Base-by-base conservation (phyloP, 2,888 invertebrate species). In the Monoplex corrugatus region DNA sequence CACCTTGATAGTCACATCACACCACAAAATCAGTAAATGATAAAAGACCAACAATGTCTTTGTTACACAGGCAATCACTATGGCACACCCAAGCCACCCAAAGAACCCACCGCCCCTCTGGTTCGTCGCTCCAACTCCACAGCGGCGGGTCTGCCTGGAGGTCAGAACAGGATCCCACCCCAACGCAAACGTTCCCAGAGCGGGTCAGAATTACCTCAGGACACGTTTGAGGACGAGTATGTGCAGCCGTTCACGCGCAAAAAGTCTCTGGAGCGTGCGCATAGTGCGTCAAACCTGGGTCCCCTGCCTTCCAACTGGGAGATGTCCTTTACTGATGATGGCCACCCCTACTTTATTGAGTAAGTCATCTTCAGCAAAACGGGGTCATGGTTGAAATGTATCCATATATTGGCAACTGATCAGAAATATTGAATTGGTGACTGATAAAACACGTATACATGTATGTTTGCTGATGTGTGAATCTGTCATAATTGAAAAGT, bases 271-370 rank as follows among this genome's bases (percentile, higher is more conserved):
- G 95, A 95, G 90, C 92, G 92, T 32, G 94, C 94, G 2, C 94
- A 94, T 68, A 94, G 94, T 90, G 84, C 92, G 16, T 92, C 92
- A n/a, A 93, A 93, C 82, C 96, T 99, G 89, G 99, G 99, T 35
- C 98, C 99, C 0, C 96, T 99, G 92, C 99, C 99, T 89, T 97
- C 97, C 6, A 99, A 99, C 97, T 99, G 99, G 99, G 99, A 99
- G 96, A 98, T 99, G 96, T 99, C 99, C 5, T 99, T 98, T 95
- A 99, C 99, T 23, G 99, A 99, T 92, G 98, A 98, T 91, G 99
- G 99, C 93, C 99, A 99, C 97, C 97, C 98, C 90, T 99, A 99
- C 96, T 99, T 99, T 95, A 99, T 99, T 94, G 99, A 99, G 95
- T 95, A 92, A 93, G 95, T 94, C 28, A 19, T 2, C n/a, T n/a